Evolutionary conservation across 2,888 invertebrate species (phyloP), one percentile per base, ranked within the genome.

Genomic region (Heliconius cydno): DNA sequence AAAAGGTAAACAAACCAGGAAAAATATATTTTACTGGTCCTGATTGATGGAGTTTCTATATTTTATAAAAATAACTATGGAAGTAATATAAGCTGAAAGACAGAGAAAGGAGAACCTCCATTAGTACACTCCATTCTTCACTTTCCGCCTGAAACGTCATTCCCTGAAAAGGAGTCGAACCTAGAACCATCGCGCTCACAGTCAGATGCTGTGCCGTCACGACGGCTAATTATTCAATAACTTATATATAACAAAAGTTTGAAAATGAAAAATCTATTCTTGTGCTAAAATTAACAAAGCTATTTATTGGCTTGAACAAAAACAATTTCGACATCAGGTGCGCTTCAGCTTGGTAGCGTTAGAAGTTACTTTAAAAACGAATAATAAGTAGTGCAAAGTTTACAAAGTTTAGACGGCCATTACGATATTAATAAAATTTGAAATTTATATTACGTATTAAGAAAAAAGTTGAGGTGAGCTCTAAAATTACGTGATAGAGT

Each of bases 261-360:
- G 3, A 65, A 80, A 78, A 0, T 28, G 41, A 67, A n/a, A 70
- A 65, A 78, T 66, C 76, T 9, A 52, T 46, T 38, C 10, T 73
- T 73, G 30, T 22, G 15, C 10, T 30, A 22, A n/a, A 46, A 67
- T 68, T 68, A 57, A 52, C 41, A 34, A 73, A 76, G 30, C 63
- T 34, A n/a, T 75, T 79, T 79, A 76, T 79, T 34, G 65, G 70
- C 34, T 15, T 79, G 22, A 73, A 60, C 60, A 60, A 73, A 73
- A 73, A 60, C 73, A 73, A 73, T 60, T 73, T 73, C n/a, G 34
- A 73, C 73, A 60, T 60, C 73, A 73, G 73, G 73, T 73, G 73
- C 73, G 60, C 73, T 60, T 34, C 34, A 15, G 38, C 60, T 25
- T 25, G 34, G 60, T 19, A n/a, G 19, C 57, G 73, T 73, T 73